Base-by-base conservation (phyloP, 2,113 vertebrate species). In the Sterna hirundo region DNA sequence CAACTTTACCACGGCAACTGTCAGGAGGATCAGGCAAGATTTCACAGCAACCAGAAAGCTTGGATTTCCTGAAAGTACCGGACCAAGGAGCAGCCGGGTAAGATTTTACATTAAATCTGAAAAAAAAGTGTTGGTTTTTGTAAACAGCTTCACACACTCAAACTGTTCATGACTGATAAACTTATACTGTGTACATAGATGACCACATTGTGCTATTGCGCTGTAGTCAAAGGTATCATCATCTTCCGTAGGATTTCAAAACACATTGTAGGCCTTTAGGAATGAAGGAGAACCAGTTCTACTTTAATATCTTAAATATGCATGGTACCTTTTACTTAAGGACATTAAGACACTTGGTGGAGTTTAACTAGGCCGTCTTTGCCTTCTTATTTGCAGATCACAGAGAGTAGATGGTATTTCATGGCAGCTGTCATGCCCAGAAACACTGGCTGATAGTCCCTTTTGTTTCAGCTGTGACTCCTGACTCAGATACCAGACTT, bases 31-130 rank as follows among this genome's bases (percentile, higher is more conserved):
- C 97, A 32, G 98, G 98, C 75, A 98, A 94, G 57, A 85, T 97
- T 27, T 94, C 98, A 57, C 98, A 98, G 96, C 97, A 98, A 17
- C 98, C 96, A 13, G 98, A 99, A 94, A 99, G 99, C 97, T 88
- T 99, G 95, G 99, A 99, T 94, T 99, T 99, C 95, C 98, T 99
- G 83, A 98, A 94, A 94, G 99, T 99, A 32, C 99, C 99, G 1
- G 99, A 99, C 51, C 99, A 99, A 96, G 99, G 99, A 85, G 99
- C 99, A 44, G 99, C 99, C 3, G 99, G 99, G 99, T 99, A 98
- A 99, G 99, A n/a, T 76, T 76, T 91, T 60, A 61, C n/a, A 12
- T 52, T 51, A 26, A 51, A n/a, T 60, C 44, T 44, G 51, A 65
- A n/a, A 75, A 83, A 83, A 57, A 36, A 7, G 13, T 55, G 29